phyloP scores from a whole-genome alignment of 2,888 invertebrate species.

The Oscheius onirici region DNA sequence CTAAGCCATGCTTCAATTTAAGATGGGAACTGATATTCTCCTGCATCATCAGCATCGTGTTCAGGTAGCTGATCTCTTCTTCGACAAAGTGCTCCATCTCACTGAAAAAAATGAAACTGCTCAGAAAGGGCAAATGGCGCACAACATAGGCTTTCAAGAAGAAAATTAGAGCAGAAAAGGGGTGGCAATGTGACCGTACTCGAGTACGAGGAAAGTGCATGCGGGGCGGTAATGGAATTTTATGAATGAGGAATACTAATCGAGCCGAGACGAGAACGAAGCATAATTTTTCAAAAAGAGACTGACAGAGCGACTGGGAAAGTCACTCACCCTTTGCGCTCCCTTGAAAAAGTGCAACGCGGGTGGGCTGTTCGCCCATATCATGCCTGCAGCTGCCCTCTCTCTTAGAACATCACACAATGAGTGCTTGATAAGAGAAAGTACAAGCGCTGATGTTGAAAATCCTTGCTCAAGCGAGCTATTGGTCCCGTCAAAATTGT shows the following conservation, averaged over 20 bases:
- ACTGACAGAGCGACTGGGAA: conserved; percentile 4
- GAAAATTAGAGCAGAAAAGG: not conserved
- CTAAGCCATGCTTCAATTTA: conserved; percentile 21
- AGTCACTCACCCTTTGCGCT: conserved; percentile 20
- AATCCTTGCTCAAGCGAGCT: no score
- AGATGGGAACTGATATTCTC: conserved; percentile 20
- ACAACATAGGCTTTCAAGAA: not conserved
- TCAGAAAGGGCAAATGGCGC: not conserved
- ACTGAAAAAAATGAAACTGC: conserved; percentile 5
- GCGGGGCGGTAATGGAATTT: no score
- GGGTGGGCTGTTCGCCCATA: conserved; percentile 29
- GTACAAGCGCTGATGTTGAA: not conserved
- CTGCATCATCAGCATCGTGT: conserved; percentile 30
- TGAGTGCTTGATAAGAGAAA: conserved; percentile 2
- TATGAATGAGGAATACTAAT: no score
- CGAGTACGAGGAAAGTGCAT: no score
- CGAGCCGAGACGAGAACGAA: not conserved
- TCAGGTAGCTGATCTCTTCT: conserved; percentile 23
- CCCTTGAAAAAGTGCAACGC: conserved; percentile 27
- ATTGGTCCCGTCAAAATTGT: not conserved
- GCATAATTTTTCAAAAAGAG: not conserved
- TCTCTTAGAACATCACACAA: conserved; percentile 15
- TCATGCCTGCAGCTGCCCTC: conserved; percentile 2
- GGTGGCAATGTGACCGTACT: no score
- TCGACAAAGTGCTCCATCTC: conserved; percentile 20